Evolutionary conservation across 2,888 invertebrate genomes (phyloP).

Genomic region (Mesorhabditis belari): DNA sequence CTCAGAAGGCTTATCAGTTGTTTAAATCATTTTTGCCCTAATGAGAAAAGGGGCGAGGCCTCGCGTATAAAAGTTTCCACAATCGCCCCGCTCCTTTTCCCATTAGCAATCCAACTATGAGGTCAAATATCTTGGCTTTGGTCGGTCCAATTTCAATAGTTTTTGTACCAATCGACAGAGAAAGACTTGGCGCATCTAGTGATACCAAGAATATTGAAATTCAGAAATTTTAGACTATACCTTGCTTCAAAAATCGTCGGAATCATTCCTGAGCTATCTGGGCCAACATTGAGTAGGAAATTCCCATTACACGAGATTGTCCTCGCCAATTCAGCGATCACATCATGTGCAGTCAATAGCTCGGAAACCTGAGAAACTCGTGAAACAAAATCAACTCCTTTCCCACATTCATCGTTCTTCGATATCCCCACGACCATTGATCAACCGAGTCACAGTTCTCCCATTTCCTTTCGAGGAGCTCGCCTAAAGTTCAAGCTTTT

Average conservation of each 20-base stretch:
- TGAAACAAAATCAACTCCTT: conserved; percentile 5
- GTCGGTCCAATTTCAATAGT: too few species aligned
- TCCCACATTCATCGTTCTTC: conserved; percentile 52
- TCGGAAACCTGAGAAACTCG: conserved; percentile 28
- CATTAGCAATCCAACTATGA: too few species aligned
- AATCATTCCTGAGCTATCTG: conserved; percentile 56
- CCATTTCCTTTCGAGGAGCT: conserved; percentile 56
- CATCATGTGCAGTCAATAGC: conserved; percentile 27
- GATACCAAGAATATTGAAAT: too few species aligned
- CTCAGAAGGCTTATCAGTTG: too few species aligned
- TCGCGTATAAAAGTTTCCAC: too few species aligned
- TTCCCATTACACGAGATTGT: conserved; percentile 51
- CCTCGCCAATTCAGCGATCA: conserved; percentile 36
- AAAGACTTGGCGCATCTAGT: too few species aligned
- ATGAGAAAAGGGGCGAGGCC: too few species aligned
- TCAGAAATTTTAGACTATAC: too few species aligned
- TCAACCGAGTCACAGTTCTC: conserved; percentile 60
- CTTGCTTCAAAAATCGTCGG: conserved; percentile 57
- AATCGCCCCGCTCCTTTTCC: too few species aligned
- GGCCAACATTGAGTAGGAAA: conserved; percentile 54
- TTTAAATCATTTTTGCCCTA: too few species aligned
- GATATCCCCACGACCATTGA: conserved; percentile 57
- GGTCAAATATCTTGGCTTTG: too few species aligned
- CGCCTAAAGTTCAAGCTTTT: conserved; percentile 18
- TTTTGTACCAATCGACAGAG: too few species aligned